These are phyloP conservation scores for Cyaniris semiargus DNA, from an alignment of 2,888 invertebrate species.

Conservation along the genomic window DNA sequence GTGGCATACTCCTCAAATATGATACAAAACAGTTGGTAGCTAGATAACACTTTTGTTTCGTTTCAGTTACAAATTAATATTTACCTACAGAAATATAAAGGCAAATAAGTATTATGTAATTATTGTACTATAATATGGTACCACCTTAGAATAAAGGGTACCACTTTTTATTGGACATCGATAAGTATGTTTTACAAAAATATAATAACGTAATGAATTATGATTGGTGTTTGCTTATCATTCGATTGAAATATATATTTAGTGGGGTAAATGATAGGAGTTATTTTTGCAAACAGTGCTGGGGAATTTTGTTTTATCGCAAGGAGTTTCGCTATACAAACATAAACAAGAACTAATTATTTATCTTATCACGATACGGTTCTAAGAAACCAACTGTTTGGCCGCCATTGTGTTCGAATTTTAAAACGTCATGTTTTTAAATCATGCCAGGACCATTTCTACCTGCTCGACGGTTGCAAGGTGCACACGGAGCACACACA, in stretches of 20 bases:
- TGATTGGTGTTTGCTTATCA: background rate
- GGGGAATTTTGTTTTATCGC: background rate
- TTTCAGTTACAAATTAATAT: background rate
- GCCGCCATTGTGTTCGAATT: slow-evolving; percentile 36
- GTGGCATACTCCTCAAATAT: background rate
- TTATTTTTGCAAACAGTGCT: background rate
- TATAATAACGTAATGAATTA: background rate
- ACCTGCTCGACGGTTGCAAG: slow-evolving; percentile 77
- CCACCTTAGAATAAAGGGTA: too few relatives aligned
- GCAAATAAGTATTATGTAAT: too few relatives aligned
- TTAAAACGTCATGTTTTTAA: slow-evolving; percentile 61
- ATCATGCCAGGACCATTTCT: slow-evolving; percentile 62
- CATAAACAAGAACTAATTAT: slow-evolving; percentile 23
- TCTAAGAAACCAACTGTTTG: slow-evolving; percentile 40
- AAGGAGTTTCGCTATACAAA: slow-evolving; percentile 6
- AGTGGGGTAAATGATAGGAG: background rate
- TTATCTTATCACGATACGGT: slow-evolving; percentile 28
- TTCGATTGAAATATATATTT: background rate
- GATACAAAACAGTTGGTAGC: background rate
- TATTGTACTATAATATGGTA: too few relatives aligned
- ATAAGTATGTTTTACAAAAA: too few relatives aligned
- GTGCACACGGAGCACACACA: slow-evolving; percentile 56
- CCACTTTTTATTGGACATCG: too few relatives aligned
- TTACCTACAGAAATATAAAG: too few relatives aligned
- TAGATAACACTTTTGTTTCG: background rate